Base-by-base conservation (phyloP, 2,797 vertebrate species). In the Cygnus olor region DNA sequence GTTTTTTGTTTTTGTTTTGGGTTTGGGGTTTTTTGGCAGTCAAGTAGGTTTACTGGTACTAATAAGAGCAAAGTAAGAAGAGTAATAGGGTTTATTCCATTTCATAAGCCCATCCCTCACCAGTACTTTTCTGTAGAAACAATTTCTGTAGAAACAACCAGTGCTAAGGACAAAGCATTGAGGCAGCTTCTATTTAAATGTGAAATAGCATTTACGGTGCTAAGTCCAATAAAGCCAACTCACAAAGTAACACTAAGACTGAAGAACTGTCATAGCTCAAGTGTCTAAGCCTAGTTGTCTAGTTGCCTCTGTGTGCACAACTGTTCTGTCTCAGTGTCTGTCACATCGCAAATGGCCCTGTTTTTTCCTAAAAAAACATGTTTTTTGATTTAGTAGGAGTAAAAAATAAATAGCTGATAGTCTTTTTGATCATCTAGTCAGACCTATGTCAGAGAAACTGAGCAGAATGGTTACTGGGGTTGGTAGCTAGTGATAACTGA, bases 391-490 rank as follows among this genome's bases (percentile, higher is more conserved):
- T 44, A 78, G 27, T 47, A 64, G 40, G 40, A 49, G 32, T 65
- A 12, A 72, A 88, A 80, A 25, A 40, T 3, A 44, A 24, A 1
- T 1, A 53, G 11, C 14, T 30, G 30, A 14, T 2, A 0, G 1
- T 8, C 10, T 69, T 68, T 10, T 34, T 84, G 44, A 17, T 38
- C 47, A 30, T 30, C 12, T 40, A 60, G 40, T 45, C 9, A n/a
- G 17, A 77, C 25, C 47, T 47, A 2, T 0, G 0, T 36, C 6
- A 1, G 36, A 80, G 4, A 77, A 83, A 20, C 57, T 8, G 17
- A 91, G 45, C 24, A 27, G 51, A 64, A 61, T 17, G 8, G 3
- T 57, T 66, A 32, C 13, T 65, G 64, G 53, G 49, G 5, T 42
- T 36, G 17, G 30, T 70, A 64, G 38, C 24, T 51, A 34, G 49